Conservation (phyloP, 2,113 vertebrate species). For the Todiramphus saurophagus region DNA sequence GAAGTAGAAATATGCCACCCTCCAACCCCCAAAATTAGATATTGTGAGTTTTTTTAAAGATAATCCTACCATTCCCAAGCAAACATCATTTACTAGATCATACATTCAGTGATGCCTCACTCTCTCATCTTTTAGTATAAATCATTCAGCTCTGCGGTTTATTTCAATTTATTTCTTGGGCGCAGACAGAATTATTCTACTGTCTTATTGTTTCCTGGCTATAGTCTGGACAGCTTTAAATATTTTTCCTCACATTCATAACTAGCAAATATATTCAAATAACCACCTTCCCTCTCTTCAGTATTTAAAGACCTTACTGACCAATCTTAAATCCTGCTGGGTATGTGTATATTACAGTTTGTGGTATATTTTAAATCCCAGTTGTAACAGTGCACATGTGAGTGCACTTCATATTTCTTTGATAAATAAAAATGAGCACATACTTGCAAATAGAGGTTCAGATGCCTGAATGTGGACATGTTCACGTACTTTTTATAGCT, state of each 20-base stretch:
- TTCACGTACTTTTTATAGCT: not conserved
- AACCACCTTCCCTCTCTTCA: not conserved
- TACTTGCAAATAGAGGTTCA: not conserved
- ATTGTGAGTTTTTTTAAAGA: not conserved
- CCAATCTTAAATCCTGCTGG: not conserved
- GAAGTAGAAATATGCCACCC: not conserved
- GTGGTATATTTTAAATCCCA: not conserved
- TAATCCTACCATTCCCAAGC: not conserved
- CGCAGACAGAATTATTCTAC: not conserved
- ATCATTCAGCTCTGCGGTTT: not conserved
- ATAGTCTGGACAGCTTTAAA: not conserved
- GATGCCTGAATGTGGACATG: not conserved
- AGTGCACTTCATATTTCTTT: not conserved
- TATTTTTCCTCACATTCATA: not conserved
- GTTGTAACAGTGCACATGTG: accelerated
- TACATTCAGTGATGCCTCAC: not conserved
- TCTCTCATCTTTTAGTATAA: not conserved
- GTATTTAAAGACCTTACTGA: not conserved
- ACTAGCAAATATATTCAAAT: not conserved
- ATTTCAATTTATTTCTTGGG: not conserved
- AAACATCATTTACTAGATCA: not conserved
- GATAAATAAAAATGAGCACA: not conserved
- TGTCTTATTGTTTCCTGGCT: not conserved
- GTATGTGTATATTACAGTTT: not conserved
- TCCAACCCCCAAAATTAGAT: not conserved